Evolutionary conservation across 1,140 invertebrate genomes (phyloP).

Genomic region (Bombus pyrosoma): DNA sequence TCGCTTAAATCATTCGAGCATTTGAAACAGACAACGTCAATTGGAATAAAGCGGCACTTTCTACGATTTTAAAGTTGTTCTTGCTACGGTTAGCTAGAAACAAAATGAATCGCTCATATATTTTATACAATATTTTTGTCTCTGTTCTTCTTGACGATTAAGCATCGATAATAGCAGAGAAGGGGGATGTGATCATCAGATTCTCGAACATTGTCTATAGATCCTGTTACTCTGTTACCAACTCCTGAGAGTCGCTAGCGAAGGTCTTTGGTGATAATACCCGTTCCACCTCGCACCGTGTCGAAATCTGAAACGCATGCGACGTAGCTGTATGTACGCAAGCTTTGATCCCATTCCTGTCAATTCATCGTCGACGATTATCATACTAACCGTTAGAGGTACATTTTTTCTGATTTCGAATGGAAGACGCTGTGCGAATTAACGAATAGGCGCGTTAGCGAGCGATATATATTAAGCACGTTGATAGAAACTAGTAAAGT

Average conservation of each 20-base stretch:
- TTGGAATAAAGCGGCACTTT: background rate
- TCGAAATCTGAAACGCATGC: conserved; percentile 34
- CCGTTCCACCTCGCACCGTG: background rate
- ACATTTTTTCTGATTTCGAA: background rate
- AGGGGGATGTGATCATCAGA: too few species aligned
- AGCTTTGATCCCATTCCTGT: background rate
- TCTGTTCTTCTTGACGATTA: too few species aligned
- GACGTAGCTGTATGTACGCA: background rate
- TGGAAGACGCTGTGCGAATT: background rate
- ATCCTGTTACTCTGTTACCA: conserved; percentile 49
- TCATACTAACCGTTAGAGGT: background rate
- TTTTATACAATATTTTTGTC: background rate
- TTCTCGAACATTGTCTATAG: conserved; percentile 11
- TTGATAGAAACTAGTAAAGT: background rate
- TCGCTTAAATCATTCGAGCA: background rate
- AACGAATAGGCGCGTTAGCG: background rate
- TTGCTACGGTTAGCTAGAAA: background rate
- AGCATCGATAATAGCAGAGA: background rate
- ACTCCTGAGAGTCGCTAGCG: conserved; percentile 47
- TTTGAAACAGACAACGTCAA: background rate
- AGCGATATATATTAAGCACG: too few species aligned
- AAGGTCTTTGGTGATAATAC: conserved; percentile 17
- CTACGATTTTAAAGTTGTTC: background rate
- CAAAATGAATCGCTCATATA: background rate
- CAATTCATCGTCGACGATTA: background rate